phyloP scores from a whole-genome alignment of 2,113 vertebrate species.

The Hyperoodon ampullatus region DNA sequence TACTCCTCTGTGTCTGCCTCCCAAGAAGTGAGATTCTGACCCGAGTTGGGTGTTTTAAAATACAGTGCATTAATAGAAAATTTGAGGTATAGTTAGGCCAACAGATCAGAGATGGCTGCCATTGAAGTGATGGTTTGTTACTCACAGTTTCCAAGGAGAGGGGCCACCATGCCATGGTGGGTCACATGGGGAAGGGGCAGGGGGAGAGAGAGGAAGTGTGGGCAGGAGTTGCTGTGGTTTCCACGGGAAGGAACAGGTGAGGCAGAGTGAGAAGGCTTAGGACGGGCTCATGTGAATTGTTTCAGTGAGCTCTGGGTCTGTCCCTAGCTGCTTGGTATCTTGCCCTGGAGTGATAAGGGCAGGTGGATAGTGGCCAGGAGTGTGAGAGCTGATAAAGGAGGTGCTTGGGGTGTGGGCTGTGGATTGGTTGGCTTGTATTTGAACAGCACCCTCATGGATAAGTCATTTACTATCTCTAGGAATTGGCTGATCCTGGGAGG shows the following conservation, averaged over 20 bases:
- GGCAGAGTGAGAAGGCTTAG: neutral
- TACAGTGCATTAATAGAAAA: neutral
- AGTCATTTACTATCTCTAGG: neutral
- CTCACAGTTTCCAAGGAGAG: neutral
- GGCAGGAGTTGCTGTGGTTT: neutral
- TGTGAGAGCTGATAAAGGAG: neutral
- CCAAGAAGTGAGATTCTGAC: neutral
- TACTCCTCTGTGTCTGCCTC: neutral
- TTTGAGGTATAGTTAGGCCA: neutral
- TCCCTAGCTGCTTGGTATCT: neutral
- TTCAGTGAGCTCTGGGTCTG: neutral
- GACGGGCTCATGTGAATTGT: neutral
- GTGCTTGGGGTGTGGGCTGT: neutral
- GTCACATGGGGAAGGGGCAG: neutral
- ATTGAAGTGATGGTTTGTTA: neutral
- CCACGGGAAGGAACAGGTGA: neutral
- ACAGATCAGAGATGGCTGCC: neutral
- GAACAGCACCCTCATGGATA: neutral
- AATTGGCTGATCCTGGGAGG: neutral
- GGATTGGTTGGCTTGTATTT: neutral
- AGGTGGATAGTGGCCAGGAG: no score
- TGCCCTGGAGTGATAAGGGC: neutral
- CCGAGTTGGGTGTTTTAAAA: neutral
- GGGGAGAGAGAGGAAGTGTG: no score
- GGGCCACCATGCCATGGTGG: fast-evolving